phyloP scores from a whole-genome alignment of 2,797 vertebrate species.

The Acomys russatus region DNA sequence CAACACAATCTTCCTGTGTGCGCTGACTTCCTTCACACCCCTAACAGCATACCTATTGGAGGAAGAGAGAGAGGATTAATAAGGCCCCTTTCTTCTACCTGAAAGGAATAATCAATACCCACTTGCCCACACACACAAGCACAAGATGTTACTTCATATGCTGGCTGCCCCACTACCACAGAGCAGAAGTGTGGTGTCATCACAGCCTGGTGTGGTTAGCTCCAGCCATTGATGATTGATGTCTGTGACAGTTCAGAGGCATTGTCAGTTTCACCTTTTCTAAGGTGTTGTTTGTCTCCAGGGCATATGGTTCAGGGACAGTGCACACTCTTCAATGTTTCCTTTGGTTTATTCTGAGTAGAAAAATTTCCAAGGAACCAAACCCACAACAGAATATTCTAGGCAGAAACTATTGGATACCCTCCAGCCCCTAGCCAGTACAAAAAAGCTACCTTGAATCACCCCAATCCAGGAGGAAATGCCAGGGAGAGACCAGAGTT shows the following conservation, averaged over 20 bases:
- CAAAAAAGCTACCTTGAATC: fast-evolving
- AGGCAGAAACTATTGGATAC: fast-evolving
- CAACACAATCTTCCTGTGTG: neutral
- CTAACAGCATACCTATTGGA: neutral
- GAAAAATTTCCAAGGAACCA: neutral
- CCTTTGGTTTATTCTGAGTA: neutral
- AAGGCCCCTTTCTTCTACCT: neutral
- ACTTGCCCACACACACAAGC: neutral
- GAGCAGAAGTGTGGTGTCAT: fast-evolving
- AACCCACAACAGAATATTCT: neutral
- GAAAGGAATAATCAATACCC: neutral
- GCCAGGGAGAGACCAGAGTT: neutral
- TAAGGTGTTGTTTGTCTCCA: neutral
- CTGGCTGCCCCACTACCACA: neutral
- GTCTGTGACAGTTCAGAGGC: neutral
- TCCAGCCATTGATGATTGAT: neutral
- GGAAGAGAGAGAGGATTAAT: neutral
- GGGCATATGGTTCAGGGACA: too few species aligned
- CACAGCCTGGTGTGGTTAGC: neutral
- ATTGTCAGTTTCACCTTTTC: fast-evolving
- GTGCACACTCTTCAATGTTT: fast-evolving
- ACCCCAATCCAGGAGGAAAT: fast-evolving
- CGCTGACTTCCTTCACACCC: neutral
- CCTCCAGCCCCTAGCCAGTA: neutral
- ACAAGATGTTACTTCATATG: too few species aligned